Evolutionary conservation across 2,888 invertebrate species (phyloP), one percentile per base, ranked within the genome.

Genomic region (Drosophila flavopinicola): DNA sequence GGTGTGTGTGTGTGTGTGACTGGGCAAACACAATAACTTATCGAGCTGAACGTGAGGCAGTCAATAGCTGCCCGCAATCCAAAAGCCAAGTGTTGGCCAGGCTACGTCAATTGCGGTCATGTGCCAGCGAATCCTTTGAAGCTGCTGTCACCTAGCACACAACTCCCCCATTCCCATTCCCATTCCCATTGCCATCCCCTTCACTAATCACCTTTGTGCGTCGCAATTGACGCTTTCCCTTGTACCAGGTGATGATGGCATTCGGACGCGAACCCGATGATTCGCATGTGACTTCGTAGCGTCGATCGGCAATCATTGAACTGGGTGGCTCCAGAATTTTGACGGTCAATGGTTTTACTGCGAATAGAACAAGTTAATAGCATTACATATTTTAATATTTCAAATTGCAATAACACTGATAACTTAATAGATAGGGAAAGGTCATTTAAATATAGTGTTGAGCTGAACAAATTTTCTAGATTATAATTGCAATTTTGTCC

Each of bases 231-330:
- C 96, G 93, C 90, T 96, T 96, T 67, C 96, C 96, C 91, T 97
- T 97, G 92, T 95, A 96, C 97, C 97, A 97, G 11, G 96, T 95
- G 91, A 97, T 94, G 89, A 95, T 93, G 24, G 97, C 96, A 17
- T 96, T 94, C 57, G 97, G 97, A 67, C 96, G 93, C 45, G 96
- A 96, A 78, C 97, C 97, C 9, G 95, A 94, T 3, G 96, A 95
- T 91, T 95, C 95, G 89, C 97, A 97, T 51, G 94, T 93, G 60
- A 97, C 94, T 90, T 96, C 95, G 92, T 96, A 97, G 49, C 95
- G 93, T 60, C 95, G 94, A 88, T 96, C 96, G 9, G 97, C 96
- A 45, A 95, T 95, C 88, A 97, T 93, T 39, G 95, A 94, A 83
- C 92, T 92, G 83, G 94, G 91, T 77, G 93, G 92, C 92, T 94